Conservation (phyloP, 2,113 vertebrate species). For the Halichoeres trimaculatus region DNA sequence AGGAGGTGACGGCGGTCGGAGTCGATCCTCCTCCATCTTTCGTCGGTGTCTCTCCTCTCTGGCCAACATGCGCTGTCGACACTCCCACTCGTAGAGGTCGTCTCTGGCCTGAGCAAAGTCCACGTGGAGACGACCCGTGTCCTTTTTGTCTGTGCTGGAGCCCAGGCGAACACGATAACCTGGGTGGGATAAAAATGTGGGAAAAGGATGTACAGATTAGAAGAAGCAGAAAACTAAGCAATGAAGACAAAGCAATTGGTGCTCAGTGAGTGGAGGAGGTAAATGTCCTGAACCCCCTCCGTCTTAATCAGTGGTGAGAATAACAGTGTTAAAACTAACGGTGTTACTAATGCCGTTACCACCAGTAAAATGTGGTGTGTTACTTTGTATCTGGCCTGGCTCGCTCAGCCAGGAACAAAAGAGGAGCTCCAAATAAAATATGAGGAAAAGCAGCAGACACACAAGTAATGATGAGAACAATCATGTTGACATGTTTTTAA, state of each 20-base stretch:
- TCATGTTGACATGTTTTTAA: too few relatives aligned
- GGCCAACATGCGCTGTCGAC: slow-evolving; percentile 93
- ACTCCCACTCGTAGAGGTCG: slow-evolving; percentile 98
- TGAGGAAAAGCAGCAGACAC: too few relatives aligned
- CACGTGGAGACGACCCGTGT: slow-evolving; percentile 93
- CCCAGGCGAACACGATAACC: slow-evolving; percentile 94
- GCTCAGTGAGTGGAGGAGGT: neutral
- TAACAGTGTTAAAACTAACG: too few relatives aligned
- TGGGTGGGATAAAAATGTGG: slow-evolving; percentile 50
- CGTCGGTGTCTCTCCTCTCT: slow-evolving; percentile 93
- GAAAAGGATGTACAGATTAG: neutral
- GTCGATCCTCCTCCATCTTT: slow-evolving; percentile 89
- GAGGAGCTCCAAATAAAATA: too few relatives aligned
- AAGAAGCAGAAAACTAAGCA: slow-evolving; percentile 8
- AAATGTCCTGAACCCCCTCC: too few relatives aligned
- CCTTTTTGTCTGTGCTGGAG: slow-evolving; percentile 97
- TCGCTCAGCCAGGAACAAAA: too few relatives aligned
- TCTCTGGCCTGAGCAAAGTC: slow-evolving; percentile 96
- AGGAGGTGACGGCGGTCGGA: slow-evolving; percentile 91
- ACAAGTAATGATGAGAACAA: too few relatives aligned
- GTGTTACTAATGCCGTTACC: too few relatives aligned
- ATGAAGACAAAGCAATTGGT: slow-evolving; percentile 14
- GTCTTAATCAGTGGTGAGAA: too few relatives aligned
- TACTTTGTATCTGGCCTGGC: too few relatives aligned
- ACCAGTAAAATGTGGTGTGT: too few relatives aligned